phyloP scores from a whole-genome alignment of 2,888 invertebrate genomes.

The Cephus pulcher region DNA sequence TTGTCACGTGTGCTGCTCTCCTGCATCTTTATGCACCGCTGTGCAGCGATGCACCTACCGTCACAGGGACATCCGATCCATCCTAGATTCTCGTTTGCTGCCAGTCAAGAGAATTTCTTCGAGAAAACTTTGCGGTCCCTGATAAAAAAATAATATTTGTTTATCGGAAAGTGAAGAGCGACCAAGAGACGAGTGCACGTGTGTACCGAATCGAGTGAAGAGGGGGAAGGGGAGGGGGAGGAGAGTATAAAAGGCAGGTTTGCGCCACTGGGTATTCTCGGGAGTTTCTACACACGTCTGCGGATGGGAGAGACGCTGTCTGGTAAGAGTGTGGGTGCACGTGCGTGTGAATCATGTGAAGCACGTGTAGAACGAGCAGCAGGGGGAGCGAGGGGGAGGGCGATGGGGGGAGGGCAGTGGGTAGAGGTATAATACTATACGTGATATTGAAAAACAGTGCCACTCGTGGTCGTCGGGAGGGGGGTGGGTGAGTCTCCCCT shows the following conservation, averaged over 20 bases:
- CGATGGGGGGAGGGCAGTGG: constrained; percentile 15
- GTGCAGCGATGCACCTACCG: neutral
- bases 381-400: neutral
- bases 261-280: too few relatives aligned
- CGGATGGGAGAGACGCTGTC: neutral
- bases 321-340: neutral
- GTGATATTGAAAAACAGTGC: constrained; percentile 44
- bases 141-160: neutral
- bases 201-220: neutral
- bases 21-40: neutral
- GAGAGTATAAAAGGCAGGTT: neutral
- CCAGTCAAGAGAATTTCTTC: neutral
- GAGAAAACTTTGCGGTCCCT: neutral
- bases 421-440: neutral
- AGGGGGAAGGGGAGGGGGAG: neutral
- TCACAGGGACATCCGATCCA: neutral
- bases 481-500: too few relatives aligned
- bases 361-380: neutral
- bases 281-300: neutral
- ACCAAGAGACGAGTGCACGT: neutral
- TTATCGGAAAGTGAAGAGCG: neutral
- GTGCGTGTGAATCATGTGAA: neutral
- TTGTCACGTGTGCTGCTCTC: neutral
- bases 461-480: constrained; percentile 30
- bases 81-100: neutral